Evolutionary conservation across 2,797 vertebrate genomes (phyloP).

Genomic region (Protonibea diacanthus): DNA sequence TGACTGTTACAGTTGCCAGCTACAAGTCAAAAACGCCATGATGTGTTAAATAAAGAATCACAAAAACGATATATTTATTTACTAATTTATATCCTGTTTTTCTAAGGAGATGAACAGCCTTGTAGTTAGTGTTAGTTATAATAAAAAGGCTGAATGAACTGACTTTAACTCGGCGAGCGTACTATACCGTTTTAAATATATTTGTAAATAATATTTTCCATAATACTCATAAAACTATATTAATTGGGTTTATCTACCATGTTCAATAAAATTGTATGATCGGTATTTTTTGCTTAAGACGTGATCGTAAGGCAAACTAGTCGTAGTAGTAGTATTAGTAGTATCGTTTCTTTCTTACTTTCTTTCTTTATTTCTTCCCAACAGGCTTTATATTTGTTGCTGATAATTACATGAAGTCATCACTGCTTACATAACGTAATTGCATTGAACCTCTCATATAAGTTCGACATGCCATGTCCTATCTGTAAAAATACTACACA

Average conservation of each 20-base stretch:
- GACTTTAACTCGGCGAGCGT: not conserved
- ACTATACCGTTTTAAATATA: not conserved
- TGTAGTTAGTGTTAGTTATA: slow-evolving; percentile 5
- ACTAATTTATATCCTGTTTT: not conserved
- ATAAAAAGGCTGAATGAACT: not conserved
- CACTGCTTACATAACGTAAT: slow-evolving; percentile 66
- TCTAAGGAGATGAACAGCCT: not conserved
- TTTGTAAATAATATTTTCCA: not conserved
- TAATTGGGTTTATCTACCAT: not conserved
- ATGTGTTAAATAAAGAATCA: slow-evolving; percentile 40
- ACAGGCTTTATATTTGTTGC: slow-evolving; percentile 59
- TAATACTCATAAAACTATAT: not conserved
- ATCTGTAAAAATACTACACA: not conserved
- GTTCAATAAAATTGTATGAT: not conserved
- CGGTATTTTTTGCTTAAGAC: not conserved
- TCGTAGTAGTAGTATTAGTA: not conserved
- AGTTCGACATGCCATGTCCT: slow-evolving; percentile 18
- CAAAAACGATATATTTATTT: slow-evolving; percentile 5
- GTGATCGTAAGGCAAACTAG: not conserved
- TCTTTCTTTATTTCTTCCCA: slow-evolving; percentile 18
- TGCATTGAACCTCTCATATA: slow-evolving; percentile 44
- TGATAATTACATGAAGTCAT: slow-evolving; percentile 61
- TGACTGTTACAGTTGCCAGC: slow-evolving; percentile 82
- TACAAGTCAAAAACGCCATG: slow-evolving; percentile 62
- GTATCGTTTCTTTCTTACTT: not conserved